Evolutionary conservation across 2,888 invertebrate genomes (phyloP), one percentile per base, ranked within the genome.

Genomic region (Lamproptera curius): DNA sequence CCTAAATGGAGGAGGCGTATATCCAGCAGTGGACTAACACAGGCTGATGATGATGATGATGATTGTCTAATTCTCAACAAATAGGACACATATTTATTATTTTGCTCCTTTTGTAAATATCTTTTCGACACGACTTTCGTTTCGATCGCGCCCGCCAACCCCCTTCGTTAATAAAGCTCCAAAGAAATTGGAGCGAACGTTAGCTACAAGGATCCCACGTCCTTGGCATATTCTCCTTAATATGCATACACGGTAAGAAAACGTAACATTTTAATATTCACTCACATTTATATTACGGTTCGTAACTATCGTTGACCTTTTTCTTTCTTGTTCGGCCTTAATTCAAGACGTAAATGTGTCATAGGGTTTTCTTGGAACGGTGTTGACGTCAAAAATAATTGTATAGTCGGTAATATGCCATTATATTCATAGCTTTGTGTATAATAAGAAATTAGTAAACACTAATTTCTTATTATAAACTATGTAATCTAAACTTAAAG

Each of bases 211-310:
- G 49, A 46, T 47, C 44, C 33, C 0, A 11, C 41, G 47, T 38
- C 55, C 55, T 57, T 55, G 55, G 52, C 43, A n/a, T n/a, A n/a
- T n/a, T n/a, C n/a, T 36, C 39, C 17, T 48, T 50, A 45, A 50
- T 55, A 51, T 53, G 52, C 50, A 46, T 46, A 50, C 46, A 50
- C 48, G 34, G 34, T 43, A 48, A 48, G 11, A 43, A 42, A 48
- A 39, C 26, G 38, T 46, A 52, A 53, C 48, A 52, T 40, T 47
- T 54, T 54, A 54, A 50, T 53, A 52, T 48, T 47, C 35, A 38
- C 45, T 39, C 42, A 35, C 42, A 50, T 42, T 31, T 36, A 45
- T 39, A 44, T 33, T 35, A 16, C 41, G 36, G 16, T 41, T 36
- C 40, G 36, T 3, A 16, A 46, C 41, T 35, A 45, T 42, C 20